Base-by-base conservation (phyloP, 2,113 vertebrate genomes). In the Sigmodon hispidus region DNA sequence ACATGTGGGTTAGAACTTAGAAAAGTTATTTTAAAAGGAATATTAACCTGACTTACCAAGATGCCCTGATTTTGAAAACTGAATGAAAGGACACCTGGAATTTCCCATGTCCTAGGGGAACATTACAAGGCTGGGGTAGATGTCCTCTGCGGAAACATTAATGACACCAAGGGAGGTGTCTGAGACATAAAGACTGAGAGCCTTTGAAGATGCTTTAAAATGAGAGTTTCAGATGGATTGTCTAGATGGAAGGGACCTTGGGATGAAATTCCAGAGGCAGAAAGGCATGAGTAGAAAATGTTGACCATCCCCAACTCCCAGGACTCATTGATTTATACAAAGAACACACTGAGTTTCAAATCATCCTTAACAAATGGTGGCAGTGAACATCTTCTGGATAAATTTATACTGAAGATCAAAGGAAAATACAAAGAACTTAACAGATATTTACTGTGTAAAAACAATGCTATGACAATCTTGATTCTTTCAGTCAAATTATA, bases 1-100 rank as follows among this genome's bases (percentile, higher is more conserved):
- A 65, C 55, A 43, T 91, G 79, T 59, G 70, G 73, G 91, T 84
- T 83, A 83, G 4, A 90, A 67, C 43, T 90, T 63, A 96, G 36
- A 19, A 80, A 92, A 90, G 36, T 50, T 79, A 8, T 69, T 63
- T 7, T 26, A 57, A 57, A 72, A 57, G 90, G 45, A 96, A 75
- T 57, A 8, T 5, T 19, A 72, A 13, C 12, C 40, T 87, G 40
- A 73, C 29, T 85, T 91, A 36, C 61, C 61, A 91, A 52, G 29
- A 75, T 48, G 36, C 8, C 52, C 40, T 94, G 29, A 43, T 72
- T 92, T 91, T 73, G 43, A 87, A 92, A 93, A 93, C 8, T 2
- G 52, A 87, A 36, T 80, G 59, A 63, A 67, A 15, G 24, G 63
- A 63, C 11, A 29, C 12, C 34, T 76, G 50, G 24, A 70, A 90